phyloP scores from a whole-genome alignment of 2,797 vertebrate species.

The Leuciscus waleckii region DNA sequence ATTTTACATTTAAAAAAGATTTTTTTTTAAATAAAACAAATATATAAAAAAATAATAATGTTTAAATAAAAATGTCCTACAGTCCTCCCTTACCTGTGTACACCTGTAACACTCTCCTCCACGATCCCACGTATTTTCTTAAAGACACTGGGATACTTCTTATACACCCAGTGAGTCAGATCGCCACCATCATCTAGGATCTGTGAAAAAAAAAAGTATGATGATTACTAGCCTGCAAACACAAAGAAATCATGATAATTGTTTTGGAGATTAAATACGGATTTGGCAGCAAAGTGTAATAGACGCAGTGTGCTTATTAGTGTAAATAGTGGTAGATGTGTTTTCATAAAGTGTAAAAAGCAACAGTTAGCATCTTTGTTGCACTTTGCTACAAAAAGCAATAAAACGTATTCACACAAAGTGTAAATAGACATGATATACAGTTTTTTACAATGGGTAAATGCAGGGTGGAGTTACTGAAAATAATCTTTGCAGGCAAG shows the following conservation, averaged over 20 bases:
- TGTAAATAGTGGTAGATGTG: background rate
- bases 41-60: too few relatives aligned
- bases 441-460: background rate
- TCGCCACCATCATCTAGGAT: slow-evolving; percentile 98
- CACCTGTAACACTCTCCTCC: slow-evolving; percentile 98
- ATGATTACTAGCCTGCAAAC: background rate
- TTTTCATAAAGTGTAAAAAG: background rate
- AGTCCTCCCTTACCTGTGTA: slow-evolving; percentile 86
- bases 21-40: too few relatives aligned
- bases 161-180: slow-evolving; percentile 99
- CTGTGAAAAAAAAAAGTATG: slow-evolving; percentile 70
- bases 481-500: slow-evolving; percentile 4
- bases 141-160: slow-evolving; percentile 96
- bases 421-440: background rate
- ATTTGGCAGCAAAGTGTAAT: background rate
- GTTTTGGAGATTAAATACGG: background rate
- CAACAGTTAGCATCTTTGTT: background rate
- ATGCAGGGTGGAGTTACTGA: background rate
- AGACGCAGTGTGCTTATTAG: background rate
- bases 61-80: background rate
- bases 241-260: background rate
- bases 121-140: slow-evolving; percentile 97
- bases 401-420: background rate
- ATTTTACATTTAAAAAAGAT: too few relatives aligned
- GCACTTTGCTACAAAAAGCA: background rate